Evolutionary conservation across 2,797 vertebrate species (phyloP), one percentile per base, ranked within the genome.

Genomic region (Eulemur mongoz): DNA sequence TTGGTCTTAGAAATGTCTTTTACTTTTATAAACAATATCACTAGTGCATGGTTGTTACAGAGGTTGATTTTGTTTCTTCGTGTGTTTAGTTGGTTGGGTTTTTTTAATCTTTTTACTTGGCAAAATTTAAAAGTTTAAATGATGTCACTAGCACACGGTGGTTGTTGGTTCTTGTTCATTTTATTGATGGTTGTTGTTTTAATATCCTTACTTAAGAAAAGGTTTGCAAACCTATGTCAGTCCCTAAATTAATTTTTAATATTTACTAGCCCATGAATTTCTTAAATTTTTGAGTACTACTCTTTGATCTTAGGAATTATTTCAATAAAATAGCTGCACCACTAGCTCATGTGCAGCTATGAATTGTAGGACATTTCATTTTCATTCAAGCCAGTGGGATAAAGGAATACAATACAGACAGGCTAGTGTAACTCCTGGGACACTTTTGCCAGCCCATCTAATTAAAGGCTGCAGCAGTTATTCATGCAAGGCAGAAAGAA

Each of bases 381-480:
- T 94, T 92, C 82, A 92, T 85, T 84, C 88, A 69, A 97, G 81
- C 48, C 80, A 61, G 38, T 35, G 94, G 69, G 73, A 83, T 61
- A 32, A 72, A 89, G 69, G 63, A 67, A 72, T 67, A 88, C 59
- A 92, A 90, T 32, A 5, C 85, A 84, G 69, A 88, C 23, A 93
- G 61, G 75, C 63, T 54, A 61, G 85, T 59, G 35, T 73, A 94
- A 79, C 94, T 95, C 95, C 75, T 67, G 90, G 82, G 91, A 93
- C 75, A 57, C 38, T 65, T 97, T 61, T 45, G 18, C 80, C 91
- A 97, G 67, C 80, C 94, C 30, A 10, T 84, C 79, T 89, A 95
- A 94, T 96, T 89, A 96, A 92, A 96, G 94, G 52, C 69, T 80
- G 40, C 25, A 13, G 91, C n/a, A 61, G 84, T 57, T 72, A 92